Evolutionary conservation across 2,888 invertebrate genomes (phyloP), one percentile per base, ranked within the genome.

Genomic region (Philereme vetulata): DNA sequence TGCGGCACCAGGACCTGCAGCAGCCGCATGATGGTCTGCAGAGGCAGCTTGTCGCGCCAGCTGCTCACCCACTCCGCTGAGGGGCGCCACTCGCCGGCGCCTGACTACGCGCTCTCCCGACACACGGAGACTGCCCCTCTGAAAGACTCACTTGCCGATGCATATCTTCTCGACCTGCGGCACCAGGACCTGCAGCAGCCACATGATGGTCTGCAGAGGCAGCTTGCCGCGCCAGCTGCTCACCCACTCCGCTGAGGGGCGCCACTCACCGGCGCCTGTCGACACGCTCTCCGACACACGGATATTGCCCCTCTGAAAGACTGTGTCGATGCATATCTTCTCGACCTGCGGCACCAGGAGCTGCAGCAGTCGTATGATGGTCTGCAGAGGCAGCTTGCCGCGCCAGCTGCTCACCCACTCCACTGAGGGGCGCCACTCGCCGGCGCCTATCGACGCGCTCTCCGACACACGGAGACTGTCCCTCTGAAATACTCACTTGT

Each of bases 101-200:
- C n/a, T 65, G 0, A 54, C 64, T 4, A 4, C 21, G 21, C 21
- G 2, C 21, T 21, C 21, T 21, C 21, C 53, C 21, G 21, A 21
- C 21, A 21, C 21, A 21, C 21, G 21, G 21, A 21, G 21, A 21
- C 21, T 21, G 21, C 1, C 21, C 21, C 21, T 21, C 21, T 21
- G 21, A 21, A 21, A 21, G 21, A 90, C 95, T 92, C 80, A 98
- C 98, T 98, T 98, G 88, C 99, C 99, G 78, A 99, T 99, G 90
- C 99, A 99, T 75, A 99, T 99, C 93, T 99, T 99, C 92, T 99
- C 99, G 32, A 99, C 99, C 93, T 99, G 99, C 55, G 99, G 99
- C 68, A 99, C 99, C 4, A 99, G 93, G 36, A 99, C 99, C 92
- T 99, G 99, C 71, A 99, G 92, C 79, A 99, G 94, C 72, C 99